These are phyloP conservation scores for Drosophila antonietae DNA, from an alignment of 2,888 invertebrate genomes.

Conservation along the genomic window DNA sequence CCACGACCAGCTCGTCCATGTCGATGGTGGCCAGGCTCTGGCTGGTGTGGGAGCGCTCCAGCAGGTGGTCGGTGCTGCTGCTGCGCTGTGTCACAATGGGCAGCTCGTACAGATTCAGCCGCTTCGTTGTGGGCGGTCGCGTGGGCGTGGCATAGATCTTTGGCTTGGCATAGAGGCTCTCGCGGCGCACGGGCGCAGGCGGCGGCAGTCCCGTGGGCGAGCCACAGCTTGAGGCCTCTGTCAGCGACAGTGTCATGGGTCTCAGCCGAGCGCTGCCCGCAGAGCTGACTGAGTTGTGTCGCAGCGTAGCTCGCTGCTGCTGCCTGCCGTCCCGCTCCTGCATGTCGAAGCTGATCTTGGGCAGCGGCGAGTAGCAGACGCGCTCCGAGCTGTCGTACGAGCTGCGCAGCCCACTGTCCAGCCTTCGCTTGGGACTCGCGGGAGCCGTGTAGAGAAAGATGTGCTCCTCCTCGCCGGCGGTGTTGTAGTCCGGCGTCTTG, in stretches of 20 bases:
- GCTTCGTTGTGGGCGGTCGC: conserved; percentile 58
- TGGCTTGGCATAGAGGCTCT: conserved; percentile 81
- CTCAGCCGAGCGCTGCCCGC: conserved; percentile 38
- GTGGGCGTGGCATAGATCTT: conserved; percentile 78
- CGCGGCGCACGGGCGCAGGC: conserved; percentile 79
- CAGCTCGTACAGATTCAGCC: conserved; percentile 73
- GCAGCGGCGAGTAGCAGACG: conserved; percentile 71
- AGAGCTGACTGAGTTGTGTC: conserved; percentile 66
- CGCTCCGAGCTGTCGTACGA: conserved; percentile 79
- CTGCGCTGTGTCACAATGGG: conserved; percentile 81
- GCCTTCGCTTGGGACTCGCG: conserved; percentile 80
- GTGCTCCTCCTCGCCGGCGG: conserved; percentile 82
- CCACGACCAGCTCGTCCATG: conserved; percentile 81
- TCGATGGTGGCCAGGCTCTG: conserved; percentile 81
- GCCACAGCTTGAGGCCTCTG: conserved; percentile 54
- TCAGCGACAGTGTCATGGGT: conserved; percentile 71
- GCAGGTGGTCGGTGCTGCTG: conserved; percentile 82
- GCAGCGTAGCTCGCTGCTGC: conserved; percentile 52
- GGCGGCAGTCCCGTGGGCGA: conserved; percentile 77
- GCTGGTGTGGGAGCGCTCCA: conserved; percentile 81
- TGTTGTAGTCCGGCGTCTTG: conserved; percentile 83
- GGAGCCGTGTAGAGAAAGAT: conserved; percentile 83
- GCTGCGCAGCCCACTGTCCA: conserved; percentile 78
- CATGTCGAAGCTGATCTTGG: conserved; percentile 80
- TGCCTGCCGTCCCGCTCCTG: conserved; percentile 69